A percentile compares a stretch with the other conserved stretches of the same genome.
phyloP scores from a whole-genome alignment of 2,797 vertebrate genomes.

The Neosilurus mollespiculum region DNA sequence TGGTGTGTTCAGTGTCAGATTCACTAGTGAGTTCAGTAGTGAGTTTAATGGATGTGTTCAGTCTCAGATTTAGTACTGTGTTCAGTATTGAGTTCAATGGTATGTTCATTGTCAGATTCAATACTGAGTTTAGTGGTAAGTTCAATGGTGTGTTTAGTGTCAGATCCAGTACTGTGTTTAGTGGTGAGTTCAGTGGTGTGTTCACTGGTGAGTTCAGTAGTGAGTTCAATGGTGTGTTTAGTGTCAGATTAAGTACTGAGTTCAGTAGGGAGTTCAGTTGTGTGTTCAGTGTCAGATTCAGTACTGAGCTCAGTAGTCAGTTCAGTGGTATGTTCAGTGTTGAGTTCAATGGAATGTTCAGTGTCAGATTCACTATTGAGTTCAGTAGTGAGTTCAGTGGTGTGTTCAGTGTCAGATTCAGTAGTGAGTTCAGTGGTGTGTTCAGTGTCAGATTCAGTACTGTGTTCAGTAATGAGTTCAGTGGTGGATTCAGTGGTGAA shows the following conservation, averaged over 20 bases:
- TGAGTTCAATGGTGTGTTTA: background rate
- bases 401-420: background rate
- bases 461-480: background rate
- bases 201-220: background rate
- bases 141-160: background rate
- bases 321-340: background rate
- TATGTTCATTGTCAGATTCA: background rate
- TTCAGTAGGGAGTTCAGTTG: background rate
- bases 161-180: background rate
- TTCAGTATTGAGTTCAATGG: background rate
- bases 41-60: background rate
- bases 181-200: background rate
- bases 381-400: background rate
- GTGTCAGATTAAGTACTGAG: background rate
- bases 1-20: background rate
- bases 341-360: background rate
- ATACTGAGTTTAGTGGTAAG: background rate
- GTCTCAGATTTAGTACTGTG: background rate
- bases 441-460: background rate
- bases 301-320: background rate
- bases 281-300: slow-evolving; percentile 10
- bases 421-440: background rate
- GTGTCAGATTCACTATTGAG: background rate
- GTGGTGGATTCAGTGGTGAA: background rate
- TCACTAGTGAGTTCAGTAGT: background rate